A percentile compares a stretch with the other conserved stretches of the same genome.
Evolutionary conservation across 2,888 invertebrate species (phyloP).

Genomic region (Agrilus cyanescens): DNA sequence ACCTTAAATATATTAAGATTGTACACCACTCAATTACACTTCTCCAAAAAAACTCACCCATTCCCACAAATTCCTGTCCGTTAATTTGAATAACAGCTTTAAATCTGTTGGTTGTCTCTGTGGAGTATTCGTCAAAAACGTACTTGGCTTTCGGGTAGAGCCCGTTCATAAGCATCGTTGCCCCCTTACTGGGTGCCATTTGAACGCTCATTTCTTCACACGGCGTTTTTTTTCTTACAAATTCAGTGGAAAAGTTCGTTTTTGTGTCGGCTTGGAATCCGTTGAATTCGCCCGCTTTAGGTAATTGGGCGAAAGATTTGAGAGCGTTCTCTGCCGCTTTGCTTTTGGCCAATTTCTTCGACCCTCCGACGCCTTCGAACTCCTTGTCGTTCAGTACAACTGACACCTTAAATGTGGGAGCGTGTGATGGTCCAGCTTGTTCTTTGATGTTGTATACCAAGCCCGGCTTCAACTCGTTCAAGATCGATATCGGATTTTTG

Average conservation of each 20-base stretch:
- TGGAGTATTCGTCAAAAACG: conserved; percentile 41
- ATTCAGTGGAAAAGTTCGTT: background rate
- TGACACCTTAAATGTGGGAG: conserved; percentile 73
- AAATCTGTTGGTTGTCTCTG: conserved; percentile 67
- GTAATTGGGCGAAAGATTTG: conserved; percentile 46
- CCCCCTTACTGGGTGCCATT: conserved; percentile 42
- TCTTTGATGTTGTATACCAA: conserved; percentile 63
- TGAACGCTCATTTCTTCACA: background rate
- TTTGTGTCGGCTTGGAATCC: background rate
- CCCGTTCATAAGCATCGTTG: conserved; percentile 81
- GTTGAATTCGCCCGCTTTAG: conserved; percentile 28
- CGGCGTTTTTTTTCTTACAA: background rate
- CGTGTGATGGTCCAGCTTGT: conserved; percentile 78
- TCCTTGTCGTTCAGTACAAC: conserved; percentile 55
- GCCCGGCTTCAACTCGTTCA: conserved; percentile 76
- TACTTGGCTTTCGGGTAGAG: conserved; percentile 68
- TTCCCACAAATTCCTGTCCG: conserved; percentile 64
- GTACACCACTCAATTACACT: too few species aligned
- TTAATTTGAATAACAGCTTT: conserved; percentile 67
- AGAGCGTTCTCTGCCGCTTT: conserved; percentile 44
- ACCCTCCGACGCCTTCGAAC: conserved; percentile 43
- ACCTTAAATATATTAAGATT: conserved; percentile 41
- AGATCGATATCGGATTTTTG: conserved; percentile 58
- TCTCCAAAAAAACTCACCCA: conserved; percentile 45
- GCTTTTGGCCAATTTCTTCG: conserved; percentile 45